These are phyloP conservation scores for Clarias fuscus DNA, from an alignment of 2,797 vertebrate genomes.

Conservation along the genomic window DNA sequence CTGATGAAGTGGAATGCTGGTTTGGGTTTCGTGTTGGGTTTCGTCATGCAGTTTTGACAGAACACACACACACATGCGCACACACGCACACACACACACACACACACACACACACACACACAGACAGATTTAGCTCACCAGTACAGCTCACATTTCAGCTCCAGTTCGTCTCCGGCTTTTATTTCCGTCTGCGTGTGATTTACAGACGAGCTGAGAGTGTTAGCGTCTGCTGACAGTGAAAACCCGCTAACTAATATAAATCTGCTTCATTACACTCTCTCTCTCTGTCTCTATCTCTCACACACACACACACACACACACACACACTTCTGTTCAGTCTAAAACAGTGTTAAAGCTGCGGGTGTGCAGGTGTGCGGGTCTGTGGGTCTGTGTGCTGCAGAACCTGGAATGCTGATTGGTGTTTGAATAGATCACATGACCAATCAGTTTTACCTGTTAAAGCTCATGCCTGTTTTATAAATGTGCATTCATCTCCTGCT, in stretches of 20 bases:
- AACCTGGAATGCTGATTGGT: background rate
- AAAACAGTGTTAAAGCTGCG: too few species aligned
- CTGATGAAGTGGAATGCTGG: background rate
- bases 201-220: background rate
- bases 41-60: constrained; percentile 11
- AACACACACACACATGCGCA: constrained; percentile 12
- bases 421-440: background rate
- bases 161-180: constrained; percentile 1
- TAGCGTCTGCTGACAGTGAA: background rate
- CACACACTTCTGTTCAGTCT: background rate
- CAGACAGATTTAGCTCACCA: constrained; percentile 13
- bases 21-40: background rate
- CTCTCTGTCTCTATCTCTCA: background rate
- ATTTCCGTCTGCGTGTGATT: background rate
- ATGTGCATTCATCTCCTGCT: background rate
- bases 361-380: background rate
- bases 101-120: constrained; percentile 9
- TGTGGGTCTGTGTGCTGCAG: background rate
- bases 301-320: constrained; percentile 1
- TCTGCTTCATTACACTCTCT: background rate
- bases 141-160: background rate
- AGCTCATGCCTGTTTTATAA: background rate
- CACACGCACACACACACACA: background rate
- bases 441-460: background rate
- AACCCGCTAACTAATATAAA: background rate